Conservation (phyloP, 2,113 vertebrate genomes). For the Albula glossodonta region DNA sequence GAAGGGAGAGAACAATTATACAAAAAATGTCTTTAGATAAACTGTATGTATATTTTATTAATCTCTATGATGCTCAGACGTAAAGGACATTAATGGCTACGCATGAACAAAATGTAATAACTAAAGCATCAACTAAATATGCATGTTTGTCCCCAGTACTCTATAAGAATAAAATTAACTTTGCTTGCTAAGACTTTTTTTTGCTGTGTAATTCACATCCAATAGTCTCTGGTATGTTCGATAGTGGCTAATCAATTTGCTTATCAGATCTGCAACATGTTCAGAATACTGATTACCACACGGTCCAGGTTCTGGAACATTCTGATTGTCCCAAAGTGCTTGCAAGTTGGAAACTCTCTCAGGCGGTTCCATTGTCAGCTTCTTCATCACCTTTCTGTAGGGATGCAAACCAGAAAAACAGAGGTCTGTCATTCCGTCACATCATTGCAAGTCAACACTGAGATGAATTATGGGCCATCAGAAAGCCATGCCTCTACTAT, state of each 20-base stretch:
- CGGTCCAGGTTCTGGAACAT: conserved; percentile 81
- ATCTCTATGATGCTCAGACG: neutral
- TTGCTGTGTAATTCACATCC: neutral
- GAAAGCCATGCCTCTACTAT: neutral
- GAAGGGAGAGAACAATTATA: neutral
- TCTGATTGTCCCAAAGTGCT: conserved; percentile 85
- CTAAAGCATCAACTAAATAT: neutral
- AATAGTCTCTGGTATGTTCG: neutral
- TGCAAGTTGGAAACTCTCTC: conserved; percentile 81
- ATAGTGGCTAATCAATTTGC: neutral
- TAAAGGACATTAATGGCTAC: neutral
- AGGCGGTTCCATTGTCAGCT: conserved; percentile 81
- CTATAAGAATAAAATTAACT: too few relatives aligned
- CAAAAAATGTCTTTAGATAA: neutral
- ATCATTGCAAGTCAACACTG: neutral
- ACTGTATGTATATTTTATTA: neutral
- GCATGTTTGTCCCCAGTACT: neutral
- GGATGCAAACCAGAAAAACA: conserved; percentile 28
- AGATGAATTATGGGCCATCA: neutral
- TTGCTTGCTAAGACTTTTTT: neutral
- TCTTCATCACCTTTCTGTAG: conserved; percentile 86
- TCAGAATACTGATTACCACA: conserved; percentile 75
- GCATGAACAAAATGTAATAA: neutral
- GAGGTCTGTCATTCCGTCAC: neutral
- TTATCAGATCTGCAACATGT: neutral